phyloP scores from a whole-genome alignment of 1,140 invertebrate species.

The Ips typographus region DNA sequence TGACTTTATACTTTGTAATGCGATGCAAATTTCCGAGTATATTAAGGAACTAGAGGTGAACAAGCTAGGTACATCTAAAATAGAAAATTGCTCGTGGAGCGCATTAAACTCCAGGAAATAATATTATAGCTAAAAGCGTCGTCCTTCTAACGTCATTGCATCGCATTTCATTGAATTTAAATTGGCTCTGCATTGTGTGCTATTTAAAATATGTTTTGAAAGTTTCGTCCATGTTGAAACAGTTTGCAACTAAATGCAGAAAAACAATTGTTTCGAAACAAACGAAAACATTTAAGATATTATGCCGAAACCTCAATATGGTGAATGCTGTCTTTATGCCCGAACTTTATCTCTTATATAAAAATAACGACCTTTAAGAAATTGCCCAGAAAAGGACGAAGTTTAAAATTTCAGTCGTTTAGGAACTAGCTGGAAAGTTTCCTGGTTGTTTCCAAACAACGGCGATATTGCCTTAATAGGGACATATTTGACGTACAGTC shows the following conservation, averaged over 20 bases:
- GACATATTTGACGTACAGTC: no score
- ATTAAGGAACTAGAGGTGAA: slow-evolving; percentile 7
- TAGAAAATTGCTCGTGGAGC: slow-evolving; percentile 10
- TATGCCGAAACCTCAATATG: neutral
- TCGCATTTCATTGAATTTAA: neutral
- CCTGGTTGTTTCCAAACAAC: neutral
- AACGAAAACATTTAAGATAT: neutral
- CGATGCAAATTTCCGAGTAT: slow-evolving; percentile 4
- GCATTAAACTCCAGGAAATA: slow-evolving; percentile 9
- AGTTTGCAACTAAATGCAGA: no score
- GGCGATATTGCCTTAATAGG: neutral
- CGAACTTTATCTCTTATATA: slow-evolving; percentile 3
- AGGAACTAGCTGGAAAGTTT: neutral
- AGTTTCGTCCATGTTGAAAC: neutral
- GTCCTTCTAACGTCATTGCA: neutral
- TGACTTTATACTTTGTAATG: slow-evolving; percentile 14
- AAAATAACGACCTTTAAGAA: slow-evolving; percentile 11
- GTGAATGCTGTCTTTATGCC: neutral
- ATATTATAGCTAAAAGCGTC: slow-evolving; percentile 1
- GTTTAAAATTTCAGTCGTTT: slow-evolving; percentile 4
- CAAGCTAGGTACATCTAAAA: slow-evolving; percentile 1
- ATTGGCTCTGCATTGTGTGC: neutral
- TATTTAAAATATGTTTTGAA: neutral
- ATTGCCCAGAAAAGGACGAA: neutral
- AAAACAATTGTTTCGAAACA: neutral